Conservation (phyloP, 2,113 vertebrate genomes). For the Chloropsis hardwickii region DNA sequence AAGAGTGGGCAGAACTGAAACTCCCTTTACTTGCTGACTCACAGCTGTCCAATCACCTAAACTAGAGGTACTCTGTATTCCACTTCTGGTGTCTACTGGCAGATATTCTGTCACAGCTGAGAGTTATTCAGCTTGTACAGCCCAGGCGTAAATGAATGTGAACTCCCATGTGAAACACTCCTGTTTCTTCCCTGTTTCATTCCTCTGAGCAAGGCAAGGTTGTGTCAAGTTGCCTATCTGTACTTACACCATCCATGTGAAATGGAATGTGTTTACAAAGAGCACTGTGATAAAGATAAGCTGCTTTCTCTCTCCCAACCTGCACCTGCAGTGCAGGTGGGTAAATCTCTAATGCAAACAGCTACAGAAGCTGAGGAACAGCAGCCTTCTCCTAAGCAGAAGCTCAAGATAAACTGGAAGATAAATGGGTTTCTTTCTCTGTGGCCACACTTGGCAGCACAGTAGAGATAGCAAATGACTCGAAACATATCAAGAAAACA, state of each 20-base stretch:
- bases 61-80: neutral
- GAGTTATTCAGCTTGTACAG: neutral
- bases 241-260: neutral
- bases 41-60: accelerated
- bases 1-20: neutral
- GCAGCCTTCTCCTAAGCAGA: neutral
- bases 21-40: neutral
- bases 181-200: neutral
- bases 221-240: neutral
- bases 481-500: neutral
- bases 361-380: neutral
- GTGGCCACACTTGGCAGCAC: neutral
- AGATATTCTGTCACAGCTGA: neutral
- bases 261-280: neutral
- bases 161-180: neutral
- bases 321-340: neutral
- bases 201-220: neutral
- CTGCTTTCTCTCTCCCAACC: neutral
- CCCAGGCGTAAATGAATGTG: neutral
- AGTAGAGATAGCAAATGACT: neutral
- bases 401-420: neutral
- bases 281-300: neutral
- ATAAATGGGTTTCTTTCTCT: neutral
- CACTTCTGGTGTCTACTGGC: neutral
- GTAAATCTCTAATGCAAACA: neutral